Evolutionary conservation across 2,113 vertebrate species (phyloP).

Genomic region (Vimba vimba): DNA sequence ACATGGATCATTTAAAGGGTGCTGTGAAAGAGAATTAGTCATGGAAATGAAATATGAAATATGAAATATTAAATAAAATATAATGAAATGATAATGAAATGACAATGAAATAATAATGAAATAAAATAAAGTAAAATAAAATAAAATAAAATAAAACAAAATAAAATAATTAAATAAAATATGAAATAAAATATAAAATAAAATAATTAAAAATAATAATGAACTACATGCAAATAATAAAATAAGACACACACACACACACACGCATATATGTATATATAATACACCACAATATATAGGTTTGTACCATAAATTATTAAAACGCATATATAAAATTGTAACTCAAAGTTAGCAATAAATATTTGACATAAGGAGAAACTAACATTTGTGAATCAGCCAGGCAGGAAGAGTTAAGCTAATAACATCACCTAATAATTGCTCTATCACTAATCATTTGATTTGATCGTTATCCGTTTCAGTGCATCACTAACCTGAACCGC

Average conservation of each 20-base stretch:
- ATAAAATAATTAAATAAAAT: too few relatives aligned
- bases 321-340: too few relatives aligned
- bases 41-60: background rate
- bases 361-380: background rate
- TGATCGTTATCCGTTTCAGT: slow-evolving; percentile 72
- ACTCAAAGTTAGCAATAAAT: background rate
- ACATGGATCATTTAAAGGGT: background rate
- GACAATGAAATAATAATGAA: background rate
- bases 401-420: background rate
- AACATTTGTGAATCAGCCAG: background rate
- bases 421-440: background rate
- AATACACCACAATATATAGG: too few relatives aligned
- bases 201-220: too few relatives aligned
- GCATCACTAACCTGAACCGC: slow-evolving; percentile 84
- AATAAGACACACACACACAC: too few relatives aligned
- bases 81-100: background rate
- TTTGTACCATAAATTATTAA: too few relatives aligned
- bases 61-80: background rate
- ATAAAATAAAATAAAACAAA: too few relatives aligned
- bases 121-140: background rate
- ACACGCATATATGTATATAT: background rate
- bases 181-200: too few relatives aligned
- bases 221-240: too few relatives aligned
- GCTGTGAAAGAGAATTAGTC: background rate
- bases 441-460: background rate